Conservation (phyloP, 1,140 invertebrate genomes). For the Eciton burchellii region DNA sequence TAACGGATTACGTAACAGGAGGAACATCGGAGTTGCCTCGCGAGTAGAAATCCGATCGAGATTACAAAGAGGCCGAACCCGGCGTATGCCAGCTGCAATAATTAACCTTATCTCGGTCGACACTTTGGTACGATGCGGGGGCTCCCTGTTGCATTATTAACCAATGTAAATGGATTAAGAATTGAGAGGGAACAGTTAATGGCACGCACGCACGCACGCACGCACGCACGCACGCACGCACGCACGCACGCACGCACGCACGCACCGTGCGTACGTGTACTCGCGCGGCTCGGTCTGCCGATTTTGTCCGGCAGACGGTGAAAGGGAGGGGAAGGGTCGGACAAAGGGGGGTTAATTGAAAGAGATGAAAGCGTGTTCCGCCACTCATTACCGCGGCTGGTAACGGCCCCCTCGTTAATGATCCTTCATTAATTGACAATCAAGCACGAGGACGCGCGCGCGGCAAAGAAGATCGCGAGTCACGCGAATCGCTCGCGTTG, state of each 20-base stretch:
- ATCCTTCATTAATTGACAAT: slow-evolving; percentile 29
- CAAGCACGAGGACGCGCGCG: background rate
- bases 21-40: background rate
- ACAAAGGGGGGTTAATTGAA: too few relatives aligned
- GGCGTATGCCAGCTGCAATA: background rate
- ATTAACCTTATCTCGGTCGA: background rate
- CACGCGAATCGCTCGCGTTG: background rate
- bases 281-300: background rate
- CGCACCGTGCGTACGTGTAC: too few relatives aligned
- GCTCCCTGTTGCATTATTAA: background rate
- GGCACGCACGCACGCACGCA: background rate
- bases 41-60: background rate
- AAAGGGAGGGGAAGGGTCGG: background rate
- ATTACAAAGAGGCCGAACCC: background rate
- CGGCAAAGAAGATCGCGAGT: background rate
- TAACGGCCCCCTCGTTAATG: slow-evolving; percentile 26
- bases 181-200: background rate
- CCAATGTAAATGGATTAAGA: slow-evolving; percentile 2
- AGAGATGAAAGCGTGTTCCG: background rate
- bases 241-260: background rate
- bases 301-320: background rate
- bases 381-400: background rate
- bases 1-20: background rate
- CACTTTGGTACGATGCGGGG: background rate
- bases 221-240: too few relatives aligned